These are phyloP conservation scores for Solenodon paradoxus DNA, from an alignment of 2,113 vertebrate genomes.

Conservation along the genomic window DNA sequence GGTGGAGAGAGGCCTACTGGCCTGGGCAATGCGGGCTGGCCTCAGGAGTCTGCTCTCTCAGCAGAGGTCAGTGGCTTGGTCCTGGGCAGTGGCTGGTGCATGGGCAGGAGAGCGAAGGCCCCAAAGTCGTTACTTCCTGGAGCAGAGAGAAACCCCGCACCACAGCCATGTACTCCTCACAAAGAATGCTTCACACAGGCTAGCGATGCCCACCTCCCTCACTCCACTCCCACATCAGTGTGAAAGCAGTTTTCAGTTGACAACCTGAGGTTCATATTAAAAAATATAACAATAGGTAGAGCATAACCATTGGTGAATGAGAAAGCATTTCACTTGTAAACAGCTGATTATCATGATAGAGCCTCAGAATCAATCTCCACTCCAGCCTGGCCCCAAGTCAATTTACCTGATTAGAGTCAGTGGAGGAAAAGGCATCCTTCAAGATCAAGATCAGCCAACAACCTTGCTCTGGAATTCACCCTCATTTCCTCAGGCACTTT, in stretches of 20 bases:
- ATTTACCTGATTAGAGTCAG: not conserved
- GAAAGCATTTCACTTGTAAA: not conserved
- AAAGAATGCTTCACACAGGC: too few relatives aligned
- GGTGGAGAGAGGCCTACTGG: too few relatives aligned
- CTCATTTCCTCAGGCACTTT: not conserved
- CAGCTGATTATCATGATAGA: not conserved
- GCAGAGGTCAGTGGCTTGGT: too few relatives aligned
- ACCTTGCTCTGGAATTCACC: not conserved
- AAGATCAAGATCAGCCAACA: not conserved
- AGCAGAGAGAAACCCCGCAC: too few relatives aligned
- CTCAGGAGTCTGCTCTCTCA: too few relatives aligned
- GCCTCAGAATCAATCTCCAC: not conserved
- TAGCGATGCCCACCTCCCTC: not conserved
- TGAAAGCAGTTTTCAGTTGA: conserved; percentile 9
- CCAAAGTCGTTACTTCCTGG: too few relatives aligned
- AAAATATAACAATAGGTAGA: not conserved
- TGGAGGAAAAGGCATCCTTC: not conserved
- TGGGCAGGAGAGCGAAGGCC: too few relatives aligned
- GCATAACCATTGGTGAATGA: not conserved
- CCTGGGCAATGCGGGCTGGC: too few relatives aligned
- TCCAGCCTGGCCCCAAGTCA: not conserved
- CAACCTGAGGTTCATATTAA: not conserved
- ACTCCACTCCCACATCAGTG: not conserved
- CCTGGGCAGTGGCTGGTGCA: too few relatives aligned
- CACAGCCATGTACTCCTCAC: too few relatives aligned